Evolutionary conservation across 2,888 invertebrate species (phyloP).

Genomic region (Ptilodon capucinus): DNA sequence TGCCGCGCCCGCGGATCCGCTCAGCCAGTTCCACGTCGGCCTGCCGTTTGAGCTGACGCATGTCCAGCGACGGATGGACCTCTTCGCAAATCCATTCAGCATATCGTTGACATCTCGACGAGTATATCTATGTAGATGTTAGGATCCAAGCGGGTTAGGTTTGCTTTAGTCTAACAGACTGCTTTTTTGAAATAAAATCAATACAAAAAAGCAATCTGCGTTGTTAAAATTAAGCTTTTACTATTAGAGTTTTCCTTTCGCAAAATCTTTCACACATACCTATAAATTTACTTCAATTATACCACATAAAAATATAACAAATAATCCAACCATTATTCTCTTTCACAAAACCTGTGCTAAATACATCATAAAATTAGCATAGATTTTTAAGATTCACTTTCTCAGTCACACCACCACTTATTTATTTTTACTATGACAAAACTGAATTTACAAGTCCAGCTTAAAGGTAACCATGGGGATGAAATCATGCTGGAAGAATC

Average conservation of each 20-base stretch:
- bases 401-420: conserved; percentile 3
- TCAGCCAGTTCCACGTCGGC: conserved; percentile 69
- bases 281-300: not conserved
- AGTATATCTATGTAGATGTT: conserved; percentile 89
- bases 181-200: conserved; percentile 28
- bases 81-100: conserved; percentile 92
- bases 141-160: conserved; percentile 78
- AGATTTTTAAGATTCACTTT: conserved; percentile 10
- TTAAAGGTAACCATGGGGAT: conserved; percentile 47
- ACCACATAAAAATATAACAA: not conserved
- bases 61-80: conserved; percentile 90
- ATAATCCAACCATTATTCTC: not conserved
- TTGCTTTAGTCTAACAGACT: conserved; percentile 68
- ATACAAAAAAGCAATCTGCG: conserved; percentile 29
- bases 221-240: conserved; percentile 25
- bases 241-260: conserved; percentile 19
- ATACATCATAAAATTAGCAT: conserved; percentile 4
- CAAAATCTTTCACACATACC: not conserved
- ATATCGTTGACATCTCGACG: conserved; percentile 92
- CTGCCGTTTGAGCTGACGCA: conserved; percentile 67
- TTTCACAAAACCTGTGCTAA: not conserved
- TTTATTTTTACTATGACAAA: conserved; percentile 32
- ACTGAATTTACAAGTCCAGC: conserved; percentile 53
- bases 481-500: conserved; percentile 61
- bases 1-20: conserved; percentile 56